phyloP scores from a whole-genome alignment of 2,797 vertebrate genomes.

The Rhinophrynus dorsalis region DNA sequence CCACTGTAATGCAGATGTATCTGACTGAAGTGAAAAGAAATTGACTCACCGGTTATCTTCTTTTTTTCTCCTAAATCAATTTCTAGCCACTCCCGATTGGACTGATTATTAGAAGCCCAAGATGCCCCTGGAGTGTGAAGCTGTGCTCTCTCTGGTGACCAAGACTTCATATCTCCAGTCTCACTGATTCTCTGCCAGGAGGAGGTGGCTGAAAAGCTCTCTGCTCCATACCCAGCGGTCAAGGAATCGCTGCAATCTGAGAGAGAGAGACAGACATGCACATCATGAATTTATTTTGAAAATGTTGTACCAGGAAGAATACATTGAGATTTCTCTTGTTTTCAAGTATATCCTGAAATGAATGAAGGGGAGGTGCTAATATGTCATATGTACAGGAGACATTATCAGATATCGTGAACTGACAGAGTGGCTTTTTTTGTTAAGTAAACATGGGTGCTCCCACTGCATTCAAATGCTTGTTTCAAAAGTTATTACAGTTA shows the following conservation, averaged over 20 bases:
- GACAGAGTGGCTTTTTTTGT: no score
- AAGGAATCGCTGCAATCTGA: slow-evolving; percentile 32
- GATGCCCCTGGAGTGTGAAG: slow-evolving; percentile 60
- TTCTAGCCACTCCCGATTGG: slow-evolving; percentile 69
- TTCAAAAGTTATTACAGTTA: no score
- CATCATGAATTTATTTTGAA: neutral
- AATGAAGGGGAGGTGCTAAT: no score
- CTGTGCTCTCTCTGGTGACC: slow-evolving; percentile 66
- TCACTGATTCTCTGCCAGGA: slow-evolving; percentile 64
- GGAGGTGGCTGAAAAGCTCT: slow-evolving; percentile 67
- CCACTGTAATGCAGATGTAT: no score
- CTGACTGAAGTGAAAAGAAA: no score
- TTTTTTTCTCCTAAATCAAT: slow-evolving; percentile 81
- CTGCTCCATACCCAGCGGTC: slow-evolving; percentile 36
- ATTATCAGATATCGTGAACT: no score
- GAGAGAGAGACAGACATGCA: neutral
- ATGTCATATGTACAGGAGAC: no score
- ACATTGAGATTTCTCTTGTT: no score
- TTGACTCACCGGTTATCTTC: slow-evolving; percentile 74
- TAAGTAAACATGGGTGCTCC: no score
- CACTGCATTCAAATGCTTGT: no score
- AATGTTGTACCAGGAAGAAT: no score
- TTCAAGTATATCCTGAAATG: no score
- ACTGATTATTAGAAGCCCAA: slow-evolving; percentile 68
- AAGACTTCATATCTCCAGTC: slow-evolving; percentile 57